Evolutionary conservation across 2,888 invertebrate genomes (phyloP).

Genomic region (Mythimna lalbum): DNA sequence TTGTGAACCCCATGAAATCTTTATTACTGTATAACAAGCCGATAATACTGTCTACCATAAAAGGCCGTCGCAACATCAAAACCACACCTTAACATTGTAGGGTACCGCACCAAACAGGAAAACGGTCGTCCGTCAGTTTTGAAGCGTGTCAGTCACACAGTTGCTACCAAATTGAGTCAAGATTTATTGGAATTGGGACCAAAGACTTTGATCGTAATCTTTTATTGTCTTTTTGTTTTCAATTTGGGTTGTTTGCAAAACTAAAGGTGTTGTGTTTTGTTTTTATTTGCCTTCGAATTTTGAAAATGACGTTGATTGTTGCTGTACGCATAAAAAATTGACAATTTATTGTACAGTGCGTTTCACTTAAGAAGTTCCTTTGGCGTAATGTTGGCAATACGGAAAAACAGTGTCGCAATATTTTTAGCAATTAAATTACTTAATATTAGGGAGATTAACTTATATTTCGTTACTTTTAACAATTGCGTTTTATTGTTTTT

Average conservation of each 20-base stretch:
- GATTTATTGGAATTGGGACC: slow-evolving; percentile 53
- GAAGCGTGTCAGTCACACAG: slow-evolving; percentile 44
- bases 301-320: not conserved
- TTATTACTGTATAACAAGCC: slow-evolving; percentile 6
- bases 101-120: slow-evolving; percentile 33
- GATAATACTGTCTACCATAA: not conserved
- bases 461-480: no score
- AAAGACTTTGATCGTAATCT: slow-evolving; percentile 31
- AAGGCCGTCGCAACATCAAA: slow-evolving; percentile 16
- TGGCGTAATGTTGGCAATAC: no score
- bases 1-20: not conserved
- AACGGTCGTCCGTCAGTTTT: slow-evolving; percentile 45
- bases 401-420: no score
- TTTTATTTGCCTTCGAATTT: not conserved
- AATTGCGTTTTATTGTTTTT: no score
- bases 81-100: slow-evolving; percentile 54
- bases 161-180: slow-evolving; percentile 49
- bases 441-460: no score
- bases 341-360: no score
- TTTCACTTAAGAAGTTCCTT: no score
- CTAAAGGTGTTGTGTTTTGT: slow-evolving; percentile 5
- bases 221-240: slow-evolving; percentile 25
- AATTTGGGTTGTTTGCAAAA: slow-evolving; percentile 20
- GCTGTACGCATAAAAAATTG: no score
- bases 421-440: no score